phyloP scores from a whole-genome alignment of 2,888 invertebrate species.

The Gymnoscelis rufifasciata region DNA sequence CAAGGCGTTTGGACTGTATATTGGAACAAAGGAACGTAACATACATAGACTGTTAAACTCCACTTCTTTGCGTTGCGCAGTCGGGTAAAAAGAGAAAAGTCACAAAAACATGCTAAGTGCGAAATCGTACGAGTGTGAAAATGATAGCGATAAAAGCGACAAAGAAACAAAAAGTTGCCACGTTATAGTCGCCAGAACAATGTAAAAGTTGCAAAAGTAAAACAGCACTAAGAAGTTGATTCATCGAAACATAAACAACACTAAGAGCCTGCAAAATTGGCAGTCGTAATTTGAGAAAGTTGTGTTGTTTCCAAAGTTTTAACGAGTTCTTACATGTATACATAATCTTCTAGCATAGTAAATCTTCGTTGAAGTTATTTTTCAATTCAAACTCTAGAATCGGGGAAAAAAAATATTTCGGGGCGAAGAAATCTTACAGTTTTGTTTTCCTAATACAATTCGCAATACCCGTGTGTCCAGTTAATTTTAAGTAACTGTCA shows the following conservation, averaged over 20 bases:
- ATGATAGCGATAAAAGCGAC: not conserved
- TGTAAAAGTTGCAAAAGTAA: constrained; percentile 4
- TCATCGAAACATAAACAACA: constrained; percentile 14
- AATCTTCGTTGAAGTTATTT: constrained; percentile 10
- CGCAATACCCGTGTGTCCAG: too few relatives aligned
- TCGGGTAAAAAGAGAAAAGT: too few relatives aligned
- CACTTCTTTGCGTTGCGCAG: too few relatives aligned
- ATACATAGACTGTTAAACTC: too few relatives aligned
- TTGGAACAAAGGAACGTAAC: too few relatives aligned
- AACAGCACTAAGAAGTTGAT: constrained; percentile 11
- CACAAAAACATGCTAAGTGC: too few relatives aligned
- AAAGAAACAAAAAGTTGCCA: not conserved
- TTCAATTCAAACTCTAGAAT: constrained; percentile 1
- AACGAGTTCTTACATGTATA: constrained; percentile 27
- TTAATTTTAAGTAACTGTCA: too few relatives aligned
- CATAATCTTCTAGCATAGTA: constrained; percentile 21
- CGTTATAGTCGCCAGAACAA: not conserved
- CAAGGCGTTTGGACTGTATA: too few relatives aligned
- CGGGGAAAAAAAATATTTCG: not conserved
- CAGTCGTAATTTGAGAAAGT: constrained; percentile 26
- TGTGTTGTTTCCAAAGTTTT: constrained; percentile 26
- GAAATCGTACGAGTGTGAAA: not conserved
- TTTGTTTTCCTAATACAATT: too few relatives aligned
- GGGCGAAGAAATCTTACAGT: not conserved
- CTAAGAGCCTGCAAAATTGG: constrained; percentile 17